Conservation (phyloP, 2,797 vertebrate genomes). For the Pangasius krempfi region DNA sequence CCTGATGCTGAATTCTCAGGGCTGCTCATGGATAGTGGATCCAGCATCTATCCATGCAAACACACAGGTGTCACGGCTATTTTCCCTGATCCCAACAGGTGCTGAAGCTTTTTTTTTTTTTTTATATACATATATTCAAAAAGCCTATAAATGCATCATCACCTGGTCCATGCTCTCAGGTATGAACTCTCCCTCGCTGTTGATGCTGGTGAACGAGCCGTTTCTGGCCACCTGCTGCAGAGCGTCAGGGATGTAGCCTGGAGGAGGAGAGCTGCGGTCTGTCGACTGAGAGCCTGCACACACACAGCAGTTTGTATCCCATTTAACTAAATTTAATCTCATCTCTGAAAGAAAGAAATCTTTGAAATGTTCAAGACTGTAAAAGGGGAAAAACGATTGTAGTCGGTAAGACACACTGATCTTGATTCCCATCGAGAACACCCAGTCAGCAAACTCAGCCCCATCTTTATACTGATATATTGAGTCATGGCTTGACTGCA, state of each 20-base stretch:
- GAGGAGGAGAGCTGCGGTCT: constrained; percentile 95
- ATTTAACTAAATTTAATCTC: background rate
- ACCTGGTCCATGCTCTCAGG: constrained; percentile 99
- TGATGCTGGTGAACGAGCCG: constrained; percentile 98
- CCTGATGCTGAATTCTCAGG: constrained; percentile 98
- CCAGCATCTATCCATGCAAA: constrained; percentile 85
- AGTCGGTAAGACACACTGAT: background rate
- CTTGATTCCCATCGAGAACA: background rate
- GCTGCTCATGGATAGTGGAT: constrained; percentile 96
- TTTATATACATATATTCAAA: background rate
- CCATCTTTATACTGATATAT: background rate
- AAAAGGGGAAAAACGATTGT: too few relatives aligned
- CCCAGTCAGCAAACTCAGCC: background rate
- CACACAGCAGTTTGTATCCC: background rate
- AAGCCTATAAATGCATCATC: background rate
- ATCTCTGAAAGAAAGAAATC: background rate
- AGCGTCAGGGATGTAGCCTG: constrained; percentile 97
- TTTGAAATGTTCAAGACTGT: too few relatives aligned
- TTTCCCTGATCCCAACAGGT: background rate
- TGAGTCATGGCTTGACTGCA: background rate
- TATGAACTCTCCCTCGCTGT: constrained; percentile 98
- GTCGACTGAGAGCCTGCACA: constrained; percentile 83
- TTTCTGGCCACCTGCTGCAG: constrained; percentile 94
- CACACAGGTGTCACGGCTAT: background rate
- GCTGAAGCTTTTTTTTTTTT: background rate